These are phyloP conservation scores for Scaptomyza caliginosa DNA, from an alignment of 2,888 invertebrate species.

Conservation along the genomic window DNA sequence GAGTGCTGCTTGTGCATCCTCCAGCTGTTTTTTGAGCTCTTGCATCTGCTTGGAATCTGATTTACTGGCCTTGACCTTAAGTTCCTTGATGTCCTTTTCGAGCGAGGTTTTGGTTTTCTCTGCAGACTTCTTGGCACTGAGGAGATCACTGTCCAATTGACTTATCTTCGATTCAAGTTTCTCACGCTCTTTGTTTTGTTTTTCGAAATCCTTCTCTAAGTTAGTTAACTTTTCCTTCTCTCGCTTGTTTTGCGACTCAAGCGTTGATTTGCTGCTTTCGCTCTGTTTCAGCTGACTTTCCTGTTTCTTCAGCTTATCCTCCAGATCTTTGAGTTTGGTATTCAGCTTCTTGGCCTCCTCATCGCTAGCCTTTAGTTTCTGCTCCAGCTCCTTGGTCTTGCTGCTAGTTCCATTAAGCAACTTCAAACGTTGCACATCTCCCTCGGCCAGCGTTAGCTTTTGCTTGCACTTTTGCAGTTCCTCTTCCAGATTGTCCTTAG, in stretches of 20 bases:
- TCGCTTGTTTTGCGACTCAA: constrained; percentile 85
- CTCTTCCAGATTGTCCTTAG: constrained; percentile 87
- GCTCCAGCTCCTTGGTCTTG: constrained; percentile 87
- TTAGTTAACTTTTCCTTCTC: constrained; percentile 84
- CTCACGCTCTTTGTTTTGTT: constrained; percentile 87
- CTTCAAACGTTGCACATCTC: constrained; percentile 81
- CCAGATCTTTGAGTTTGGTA: constrained; percentile 85
- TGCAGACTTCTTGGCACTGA: constrained; percentile 86
- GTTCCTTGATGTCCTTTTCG: constrained; percentile 90
- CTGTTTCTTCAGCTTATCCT: constrained; percentile 85
- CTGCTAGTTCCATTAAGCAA: constrained; percentile 83
- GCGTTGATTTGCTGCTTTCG: constrained; percentile 84
- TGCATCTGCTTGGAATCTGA: constrained; percentile 89
- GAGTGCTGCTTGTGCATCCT: constrained; percentile 89
- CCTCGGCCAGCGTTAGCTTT: constrained; percentile 87
- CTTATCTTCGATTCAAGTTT: constrained; percentile 88
- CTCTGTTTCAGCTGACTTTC: constrained; percentile 85
- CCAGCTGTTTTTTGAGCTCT: constrained; percentile 84
- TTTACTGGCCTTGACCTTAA: constrained; percentile 88
- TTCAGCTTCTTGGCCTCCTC: constrained; percentile 88
- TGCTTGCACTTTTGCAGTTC: constrained; percentile 88
- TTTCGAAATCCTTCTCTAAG: constrained; percentile 88
- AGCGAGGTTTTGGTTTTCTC: constrained; percentile 88
- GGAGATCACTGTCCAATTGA: constrained; percentile 86
- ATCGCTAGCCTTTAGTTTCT: constrained; percentile 88